Conservation (phyloP, 2,113 vertebrate species). For the Mus pahari region DNA sequence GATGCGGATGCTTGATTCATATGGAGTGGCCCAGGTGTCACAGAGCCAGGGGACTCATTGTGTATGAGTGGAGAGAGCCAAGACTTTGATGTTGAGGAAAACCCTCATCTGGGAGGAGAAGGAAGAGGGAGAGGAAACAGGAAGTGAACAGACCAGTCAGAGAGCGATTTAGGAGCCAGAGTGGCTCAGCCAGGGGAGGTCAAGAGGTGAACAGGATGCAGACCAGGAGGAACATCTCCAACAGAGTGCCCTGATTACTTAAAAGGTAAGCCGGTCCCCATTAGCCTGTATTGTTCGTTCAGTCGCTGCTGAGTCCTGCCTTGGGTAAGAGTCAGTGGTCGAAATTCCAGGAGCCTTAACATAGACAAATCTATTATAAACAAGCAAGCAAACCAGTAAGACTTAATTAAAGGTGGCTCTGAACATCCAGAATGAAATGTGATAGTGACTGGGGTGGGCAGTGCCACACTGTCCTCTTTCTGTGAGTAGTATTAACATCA, state of each 20-base stretch:
- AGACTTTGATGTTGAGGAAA: neutral
- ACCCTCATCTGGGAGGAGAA: neutral
- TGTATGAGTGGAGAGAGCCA: neutral
- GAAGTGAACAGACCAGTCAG: neutral
- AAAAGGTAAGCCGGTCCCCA: neutral
- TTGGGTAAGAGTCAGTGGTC: neutral
- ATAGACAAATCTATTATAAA: neutral
- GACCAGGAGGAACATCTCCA: neutral
- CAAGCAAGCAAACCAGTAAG: neutral
- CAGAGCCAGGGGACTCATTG: no score
- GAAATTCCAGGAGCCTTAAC: neutral
- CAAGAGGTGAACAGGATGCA: neutral
- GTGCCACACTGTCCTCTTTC: neutral
- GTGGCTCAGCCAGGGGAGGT: neutral
- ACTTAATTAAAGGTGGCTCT: neutral
- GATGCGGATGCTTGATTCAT: neutral
- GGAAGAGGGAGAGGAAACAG: slow-evolving; percentile 10
- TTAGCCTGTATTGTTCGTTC: neutral
- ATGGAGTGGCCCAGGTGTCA: neutral
- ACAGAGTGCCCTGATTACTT: neutral
- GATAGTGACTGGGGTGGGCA: neutral
- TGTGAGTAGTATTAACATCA: neutral
- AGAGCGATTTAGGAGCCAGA: neutral
- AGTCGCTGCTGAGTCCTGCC: neutral
- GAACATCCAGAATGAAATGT: neutral